A percentile compares a stretch with the other conserved stretches of the same genome.
phyloP scores from a whole-genome alignment of 2,797 vertebrate species.

The Pseudochromis fuscus region DNA sequence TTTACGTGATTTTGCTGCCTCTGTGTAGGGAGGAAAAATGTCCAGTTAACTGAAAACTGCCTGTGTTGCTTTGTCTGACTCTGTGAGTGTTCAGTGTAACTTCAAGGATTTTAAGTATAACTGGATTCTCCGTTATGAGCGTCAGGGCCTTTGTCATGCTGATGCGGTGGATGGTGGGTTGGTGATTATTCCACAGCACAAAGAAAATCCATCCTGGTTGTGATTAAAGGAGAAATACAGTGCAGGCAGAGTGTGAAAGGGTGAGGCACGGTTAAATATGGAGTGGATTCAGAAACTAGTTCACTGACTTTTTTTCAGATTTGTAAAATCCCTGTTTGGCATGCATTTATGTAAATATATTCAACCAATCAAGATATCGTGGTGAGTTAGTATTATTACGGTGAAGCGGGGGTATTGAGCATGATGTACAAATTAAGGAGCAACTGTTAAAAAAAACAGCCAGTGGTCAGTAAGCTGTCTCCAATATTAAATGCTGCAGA shows the following conservation, averaged over 20 bases:
- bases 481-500: background rate
- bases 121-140: conserved; percentile 34
- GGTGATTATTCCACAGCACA: conserved; percentile 43
- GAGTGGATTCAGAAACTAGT: conserved; percentile 60
- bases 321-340: conserved; percentile 82
- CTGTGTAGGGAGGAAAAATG: background rate
- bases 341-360: conserved; percentile 44
- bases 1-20: background rate
- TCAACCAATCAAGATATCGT: conserved; percentile 18
- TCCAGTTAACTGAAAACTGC: background rate
- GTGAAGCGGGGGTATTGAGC: background rate
- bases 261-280: conserved; percentile 76
- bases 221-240: conserved; percentile 47
- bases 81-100: background rate
- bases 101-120: conserved; percentile 3
- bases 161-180: conserved; percentile 52
- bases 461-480: conserved; percentile 8
- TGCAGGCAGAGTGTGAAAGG: conserved; percentile 55
- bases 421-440: background rate
- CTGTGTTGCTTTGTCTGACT: conserved; percentile 25
- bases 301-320: conserved; percentile 58
- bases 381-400: background rate
- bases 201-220: conserved; percentile 29
- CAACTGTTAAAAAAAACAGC: background rate
- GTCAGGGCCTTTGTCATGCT: conserved; percentile 44